Evolutionary conservation across 2,113 vertebrate species (phyloP), one percentile per base, ranked within the genome.

Genomic region (Cromileptes altivelis): DNA sequence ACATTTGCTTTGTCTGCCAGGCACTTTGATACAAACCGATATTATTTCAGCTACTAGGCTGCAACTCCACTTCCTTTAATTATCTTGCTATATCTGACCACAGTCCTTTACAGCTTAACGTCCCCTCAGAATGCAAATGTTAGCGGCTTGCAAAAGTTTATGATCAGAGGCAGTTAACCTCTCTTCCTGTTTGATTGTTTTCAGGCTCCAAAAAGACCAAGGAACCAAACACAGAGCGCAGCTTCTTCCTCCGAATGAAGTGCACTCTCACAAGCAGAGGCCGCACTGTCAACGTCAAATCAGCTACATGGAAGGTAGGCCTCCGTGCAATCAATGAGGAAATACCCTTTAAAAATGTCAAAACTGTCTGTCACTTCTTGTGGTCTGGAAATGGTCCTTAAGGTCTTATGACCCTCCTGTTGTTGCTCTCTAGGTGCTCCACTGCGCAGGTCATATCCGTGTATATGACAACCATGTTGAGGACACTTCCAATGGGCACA

Each of bases 241-340:
- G 95, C 93, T 98, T 98, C 93, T 97, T 99, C 89, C 96, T 99
- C 80, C 94, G 98, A 89, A 99, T 99, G 98, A 99, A 99, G 88
- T 99, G 98, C 87, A 99, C 98, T 0, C 94, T 99, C 72, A 99
- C 98, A 30, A 99, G 96, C 93, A 95, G 98, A 55, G 98, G 98
- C 68, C 97, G 98, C 92, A 99, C 98, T 10, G 98, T 99, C 94
- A 99, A 99, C 62, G 97, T 99, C 81, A 99, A 99, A 90, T 99
- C 98, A 69, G 98, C 98, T 79, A 97, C 98, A 0, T 99, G 98
- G 98, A 99, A 99, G 97, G 98, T 98, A 94, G 90, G 88, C 0
- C 1, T 0, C 2, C 4, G 7, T 62, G 21, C 12, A 58, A 30
- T 21, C 23, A 27, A 0, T 8, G 25, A 50, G 18, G 1, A 63